These are phyloP conservation scores for Cephalotes varians DNA, from an alignment of 2,888 invertebrate species.

Conservation along the genomic window DNA sequence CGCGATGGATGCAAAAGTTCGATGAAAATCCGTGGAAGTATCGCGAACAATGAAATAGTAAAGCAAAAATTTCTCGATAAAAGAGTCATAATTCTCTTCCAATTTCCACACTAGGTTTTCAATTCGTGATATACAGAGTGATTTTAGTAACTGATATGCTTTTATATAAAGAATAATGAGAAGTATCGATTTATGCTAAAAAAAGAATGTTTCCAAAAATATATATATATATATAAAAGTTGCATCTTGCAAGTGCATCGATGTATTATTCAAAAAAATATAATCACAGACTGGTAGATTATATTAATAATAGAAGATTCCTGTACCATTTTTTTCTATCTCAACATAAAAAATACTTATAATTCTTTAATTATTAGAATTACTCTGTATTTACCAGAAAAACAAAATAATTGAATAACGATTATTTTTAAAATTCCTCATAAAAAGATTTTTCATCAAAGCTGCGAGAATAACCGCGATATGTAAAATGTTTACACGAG, in stretches of 20 bases:
- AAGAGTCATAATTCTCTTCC: not conserved
- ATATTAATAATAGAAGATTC: not conserved
- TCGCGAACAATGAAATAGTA: slow-evolving; percentile 26
- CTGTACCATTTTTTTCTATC: not conserved
- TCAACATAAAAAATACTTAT: not conserved
- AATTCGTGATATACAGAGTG: not conserved
- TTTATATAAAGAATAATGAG: not conserved
- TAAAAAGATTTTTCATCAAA: not conserved
- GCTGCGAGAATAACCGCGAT: not conserved
- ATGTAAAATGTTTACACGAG: not conserved
- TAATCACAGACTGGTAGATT: not conserved
- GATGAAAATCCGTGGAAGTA: not conserved
- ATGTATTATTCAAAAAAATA: not conserved
- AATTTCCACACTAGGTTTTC: not conserved
- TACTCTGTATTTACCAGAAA: not conserved
- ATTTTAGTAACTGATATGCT: not conserved
- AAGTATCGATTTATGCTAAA: not conserved
- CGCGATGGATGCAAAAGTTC: not conserved
- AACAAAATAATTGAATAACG: not conserved
- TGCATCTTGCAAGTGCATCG: not conserved
- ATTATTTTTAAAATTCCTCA: not conserved
- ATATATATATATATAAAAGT: not conserved
- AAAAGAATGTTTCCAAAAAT: too few species aligned
- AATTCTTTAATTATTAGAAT: not conserved
- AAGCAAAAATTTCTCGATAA: slow-evolving; percentile 1